These are phyloP conservation scores for Stichodactyla mertensii DNA, from an alignment of 64 coral and sea anemone genomes.

Conservation along the genomic window DNA sequence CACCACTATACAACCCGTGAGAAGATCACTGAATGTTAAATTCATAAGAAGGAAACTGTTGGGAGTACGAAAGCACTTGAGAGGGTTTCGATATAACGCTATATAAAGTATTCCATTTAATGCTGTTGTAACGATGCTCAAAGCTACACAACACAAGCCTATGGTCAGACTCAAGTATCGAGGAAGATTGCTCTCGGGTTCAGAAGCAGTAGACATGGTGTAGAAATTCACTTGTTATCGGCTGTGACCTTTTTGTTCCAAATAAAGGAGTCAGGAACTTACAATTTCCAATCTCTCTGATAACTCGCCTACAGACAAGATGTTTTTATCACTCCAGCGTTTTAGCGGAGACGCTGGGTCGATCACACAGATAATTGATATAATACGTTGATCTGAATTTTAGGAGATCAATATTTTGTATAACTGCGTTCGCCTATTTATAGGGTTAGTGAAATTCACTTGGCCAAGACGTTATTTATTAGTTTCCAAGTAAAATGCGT, in stretches of 20 bases:
- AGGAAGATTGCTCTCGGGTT: background rate
- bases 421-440: too few species aligned
- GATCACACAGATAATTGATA: too few species aligned
- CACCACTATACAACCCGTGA: background rate
- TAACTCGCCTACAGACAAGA: background rate
- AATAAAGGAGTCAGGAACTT: background rate
- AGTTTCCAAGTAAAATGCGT: too few species aligned
- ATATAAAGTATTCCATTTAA: background rate
- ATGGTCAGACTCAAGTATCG: background rate
- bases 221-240: background rate
- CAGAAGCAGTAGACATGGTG: background rate
- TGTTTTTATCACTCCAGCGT: too few species aligned
- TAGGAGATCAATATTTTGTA: too few species aligned
- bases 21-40: background rate
- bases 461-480: too few species aligned
- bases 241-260: background rate
- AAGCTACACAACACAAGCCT: background rate
- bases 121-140: background rate
- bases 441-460: too few species aligned
- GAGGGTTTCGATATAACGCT: background rate
- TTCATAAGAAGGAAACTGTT: background rate
- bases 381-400: too few species aligned
- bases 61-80: background rate
- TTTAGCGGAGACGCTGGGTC: too few species aligned
- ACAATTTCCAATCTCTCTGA: too few species aligned